phyloP scores from a whole-genome alignment of 2,888 invertebrate genomes.

The Strigamia crassipes region DNA sequence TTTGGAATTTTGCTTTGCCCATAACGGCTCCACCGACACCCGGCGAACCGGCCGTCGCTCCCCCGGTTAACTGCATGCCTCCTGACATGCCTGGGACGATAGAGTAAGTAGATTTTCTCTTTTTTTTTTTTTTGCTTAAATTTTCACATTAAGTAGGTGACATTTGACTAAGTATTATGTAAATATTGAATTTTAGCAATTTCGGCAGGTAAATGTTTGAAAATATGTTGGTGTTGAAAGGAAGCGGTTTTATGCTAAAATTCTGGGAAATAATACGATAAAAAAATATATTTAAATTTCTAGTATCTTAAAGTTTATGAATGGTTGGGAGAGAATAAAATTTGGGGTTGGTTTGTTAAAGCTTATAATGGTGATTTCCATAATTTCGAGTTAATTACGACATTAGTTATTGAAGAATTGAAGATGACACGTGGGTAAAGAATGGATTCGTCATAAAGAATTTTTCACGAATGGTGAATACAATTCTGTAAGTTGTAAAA shows the following conservation, averaged over 20 bases:
- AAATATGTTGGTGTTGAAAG: too few species aligned
- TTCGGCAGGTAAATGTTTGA: too few species aligned
- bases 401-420: not conserved
- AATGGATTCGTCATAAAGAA: not conserved
- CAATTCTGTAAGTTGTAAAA: not conserved
- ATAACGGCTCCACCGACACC: constrained; percentile 42
- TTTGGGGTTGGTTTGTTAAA: not conserved
- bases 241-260: too few species aligned
- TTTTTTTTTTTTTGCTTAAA: not conserved
- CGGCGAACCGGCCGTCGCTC: constrained; percentile 40
- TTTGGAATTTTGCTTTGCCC: constrained; percentile 1
- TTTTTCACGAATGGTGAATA: not conserved
- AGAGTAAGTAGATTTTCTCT: constrained; percentile 1
- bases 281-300: too few species aligned
- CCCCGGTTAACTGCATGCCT: constrained; percentile 39
- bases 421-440: not conserved
- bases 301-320: not conserved
- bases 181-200: too few species aligned
- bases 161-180: too few species aligned
- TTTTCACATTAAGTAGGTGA: too few species aligned
- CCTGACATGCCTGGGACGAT: constrained; percentile 42
- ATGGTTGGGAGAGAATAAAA: not conserved
- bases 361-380: not conserved
- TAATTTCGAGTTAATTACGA: not conserved
- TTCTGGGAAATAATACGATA: too few species aligned